Conservation (phyloP, 2,113 vertebrate genomes). For the Lichenostomus cassidix region DNA sequence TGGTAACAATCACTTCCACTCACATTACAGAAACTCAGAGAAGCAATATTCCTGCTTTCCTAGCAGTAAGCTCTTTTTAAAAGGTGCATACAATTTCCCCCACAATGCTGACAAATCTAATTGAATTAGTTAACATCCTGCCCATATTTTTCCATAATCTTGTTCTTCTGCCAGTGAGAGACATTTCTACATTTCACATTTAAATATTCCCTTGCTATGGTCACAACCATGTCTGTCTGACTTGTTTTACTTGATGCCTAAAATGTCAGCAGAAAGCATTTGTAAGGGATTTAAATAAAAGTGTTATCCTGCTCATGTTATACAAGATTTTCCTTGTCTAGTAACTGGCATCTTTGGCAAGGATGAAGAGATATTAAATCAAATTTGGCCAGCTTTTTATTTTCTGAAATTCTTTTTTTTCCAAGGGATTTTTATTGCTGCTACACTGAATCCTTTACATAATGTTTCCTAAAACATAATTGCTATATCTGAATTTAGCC, state of each 20-base stretch:
- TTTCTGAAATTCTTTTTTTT: neutral
- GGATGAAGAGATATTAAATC: neutral
- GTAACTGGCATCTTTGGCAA: neutral
- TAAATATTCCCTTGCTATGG: neutral
- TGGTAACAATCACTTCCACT: slow-evolving; percentile 32
- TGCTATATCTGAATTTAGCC: neutral
- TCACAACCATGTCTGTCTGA: neutral
- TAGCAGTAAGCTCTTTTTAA: neutral
- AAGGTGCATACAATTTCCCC: neutral
- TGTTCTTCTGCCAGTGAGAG: neutral
- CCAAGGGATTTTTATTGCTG: neutral
- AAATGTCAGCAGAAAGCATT: neutral
- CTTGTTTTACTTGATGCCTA: neutral
- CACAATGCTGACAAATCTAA: neutral
- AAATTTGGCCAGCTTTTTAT: neutral
- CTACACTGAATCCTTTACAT: neutral
- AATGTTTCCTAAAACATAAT: neutral
- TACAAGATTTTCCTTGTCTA: neutral
- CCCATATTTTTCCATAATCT: neutral
- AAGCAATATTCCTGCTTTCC: neutral
- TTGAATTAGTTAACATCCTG: neutral
- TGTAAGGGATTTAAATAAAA: neutral
- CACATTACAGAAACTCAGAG: slow-evolving; percentile 1
- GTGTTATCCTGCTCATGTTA: neutral
- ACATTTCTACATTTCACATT: neutral